phyloP scores from a whole-genome alignment of 2,113 vertebrate genomes.

The Columba janthina region DNA sequence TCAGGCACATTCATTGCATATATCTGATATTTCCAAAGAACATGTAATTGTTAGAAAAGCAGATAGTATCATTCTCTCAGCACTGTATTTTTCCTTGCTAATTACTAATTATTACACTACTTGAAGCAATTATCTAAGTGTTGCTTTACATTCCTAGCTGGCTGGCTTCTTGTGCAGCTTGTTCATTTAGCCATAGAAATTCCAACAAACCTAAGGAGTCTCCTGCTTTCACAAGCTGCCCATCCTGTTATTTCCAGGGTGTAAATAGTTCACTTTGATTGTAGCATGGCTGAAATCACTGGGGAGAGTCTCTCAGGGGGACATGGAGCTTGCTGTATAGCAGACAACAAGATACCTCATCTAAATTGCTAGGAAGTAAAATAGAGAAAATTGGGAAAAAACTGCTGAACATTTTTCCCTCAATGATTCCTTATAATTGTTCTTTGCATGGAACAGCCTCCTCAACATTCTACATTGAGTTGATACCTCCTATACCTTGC shows the following conservation, averaged over 20 bases:
- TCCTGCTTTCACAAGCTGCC: not conserved
- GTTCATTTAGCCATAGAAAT: not conserved
- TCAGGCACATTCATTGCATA: not conserved
- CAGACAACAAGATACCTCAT: not conserved
- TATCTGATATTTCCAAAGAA: not conserved
- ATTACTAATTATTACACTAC: not conserved
- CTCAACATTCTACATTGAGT: not conserved
- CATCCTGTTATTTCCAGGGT: not conserved
- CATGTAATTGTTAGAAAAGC: not conserved
- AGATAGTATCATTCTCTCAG: not conserved
- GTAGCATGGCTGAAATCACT: not conserved
- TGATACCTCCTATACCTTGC: not conserved
- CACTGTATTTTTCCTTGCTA: not conserved
- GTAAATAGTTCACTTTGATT: not conserved
- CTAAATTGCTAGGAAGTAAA: not conserved
- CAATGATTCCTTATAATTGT: not conserved
- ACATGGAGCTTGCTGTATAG: not conserved
- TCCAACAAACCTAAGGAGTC: not conserved
- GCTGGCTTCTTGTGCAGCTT: not conserved
- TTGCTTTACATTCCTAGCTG: not conserved
- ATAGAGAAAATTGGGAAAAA: not conserved
- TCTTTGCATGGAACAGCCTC: not conserved
- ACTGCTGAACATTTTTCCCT: fast-evolving
- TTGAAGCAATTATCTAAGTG: not conserved
- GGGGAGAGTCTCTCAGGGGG: not conserved